Base-by-base conservation (phyloP, 2,113 vertebrate genomes). In the Motacilla alba region DNA sequence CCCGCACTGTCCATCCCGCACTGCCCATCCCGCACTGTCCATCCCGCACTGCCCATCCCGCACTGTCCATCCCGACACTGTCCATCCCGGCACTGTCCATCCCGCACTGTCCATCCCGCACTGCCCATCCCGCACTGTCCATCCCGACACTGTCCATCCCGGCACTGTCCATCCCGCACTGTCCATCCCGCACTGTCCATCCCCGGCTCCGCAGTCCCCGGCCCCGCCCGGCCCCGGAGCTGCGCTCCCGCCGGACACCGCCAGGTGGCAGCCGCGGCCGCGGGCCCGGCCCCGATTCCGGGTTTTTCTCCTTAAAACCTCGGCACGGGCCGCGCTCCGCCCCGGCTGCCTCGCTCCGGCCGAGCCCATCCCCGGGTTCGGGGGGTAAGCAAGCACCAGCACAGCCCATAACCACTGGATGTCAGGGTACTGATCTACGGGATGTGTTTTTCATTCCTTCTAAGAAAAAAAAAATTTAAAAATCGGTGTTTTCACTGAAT, bases 191-290 rank as follows among this genome's bases (percentile, higher is more conserved):
- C 39, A 21, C 28, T 63, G 26, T 5, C 39, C 27, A 12, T 18
- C n/a, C 16, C 41, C 0, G 9, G 17, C 8, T 2, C 24, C 4
- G n/a, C 2, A 6, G 4, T 9, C 2, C 15, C 47, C 72, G 9
- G 60, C 60, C 82, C 69, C 50, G 37, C 83, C 73, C 62, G 83
- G 83, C 39, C 3, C 55, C 10, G 70, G 62, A 52, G 72, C 64
- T 70, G 85, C 87, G 53, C 56, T 87, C 17, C 81, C 89, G 9
- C n/a, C 30, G 20, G 74, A 3, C 67, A 50, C 89, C 81, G 67
- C 89, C 81, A 79, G 89, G 74, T 66, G 89, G 81, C 66, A 66
- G 66, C 81, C 28, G 59, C 74, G 17, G 44, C 37, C 73, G 28
- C 41, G 21, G 35, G 44, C 79, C 39, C 68, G 12, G 58, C 23